A percentile compares a stretch with the other conserved stretches of the same genome.
Conservation (phyloP, 2,113 vertebrate genomes). For the Salvelinus sp. region DNA sequence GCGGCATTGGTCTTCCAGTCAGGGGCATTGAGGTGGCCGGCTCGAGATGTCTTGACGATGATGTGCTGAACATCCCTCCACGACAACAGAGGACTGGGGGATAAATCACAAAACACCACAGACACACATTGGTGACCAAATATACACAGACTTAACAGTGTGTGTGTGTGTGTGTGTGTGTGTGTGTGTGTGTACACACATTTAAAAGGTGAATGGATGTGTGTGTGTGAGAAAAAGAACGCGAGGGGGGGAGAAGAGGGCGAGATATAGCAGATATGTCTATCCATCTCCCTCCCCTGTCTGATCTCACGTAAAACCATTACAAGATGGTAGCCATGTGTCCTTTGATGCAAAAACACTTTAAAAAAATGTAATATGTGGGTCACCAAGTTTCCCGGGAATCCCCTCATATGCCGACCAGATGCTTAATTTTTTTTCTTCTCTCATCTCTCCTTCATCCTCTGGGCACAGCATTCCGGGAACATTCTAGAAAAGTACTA, state of each 20-base stretch:
- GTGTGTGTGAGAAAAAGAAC: neutral
- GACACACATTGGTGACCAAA: neutral
- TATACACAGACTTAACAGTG: too few relatives aligned
- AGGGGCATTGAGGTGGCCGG: constrained; percentile 94
- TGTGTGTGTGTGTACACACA: neutral
- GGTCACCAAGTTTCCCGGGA: constrained; percentile 71
- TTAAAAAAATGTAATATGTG: constrained; percentile 49
- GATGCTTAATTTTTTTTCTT: constrained; percentile 57
- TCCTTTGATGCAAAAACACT: constrained; percentile 69
- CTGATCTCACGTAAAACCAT: constrained; percentile 67
- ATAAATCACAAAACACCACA: constrained; percentile 28
- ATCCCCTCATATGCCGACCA: constrained; percentile 72
- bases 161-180: neutral
- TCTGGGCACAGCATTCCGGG: neutral
- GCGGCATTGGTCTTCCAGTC: constrained; percentile 99
- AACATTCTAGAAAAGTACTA: neutral
- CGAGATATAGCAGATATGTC: neutral
- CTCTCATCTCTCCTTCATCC: constrained; percentile 21
- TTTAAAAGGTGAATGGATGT: neutral
- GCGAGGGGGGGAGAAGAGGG: neutral
- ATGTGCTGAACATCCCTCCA: constrained; percentile 99
- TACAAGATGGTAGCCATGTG: constrained; percentile 67
- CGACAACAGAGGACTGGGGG: constrained; percentile 84
- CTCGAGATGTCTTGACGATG: constrained; percentile 95
- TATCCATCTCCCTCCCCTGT: constrained; percentile 14